These are phyloP conservation scores for Halictus rubicundus DNA, from an alignment of 1,140 invertebrate species.

Conservation along the genomic window DNA sequence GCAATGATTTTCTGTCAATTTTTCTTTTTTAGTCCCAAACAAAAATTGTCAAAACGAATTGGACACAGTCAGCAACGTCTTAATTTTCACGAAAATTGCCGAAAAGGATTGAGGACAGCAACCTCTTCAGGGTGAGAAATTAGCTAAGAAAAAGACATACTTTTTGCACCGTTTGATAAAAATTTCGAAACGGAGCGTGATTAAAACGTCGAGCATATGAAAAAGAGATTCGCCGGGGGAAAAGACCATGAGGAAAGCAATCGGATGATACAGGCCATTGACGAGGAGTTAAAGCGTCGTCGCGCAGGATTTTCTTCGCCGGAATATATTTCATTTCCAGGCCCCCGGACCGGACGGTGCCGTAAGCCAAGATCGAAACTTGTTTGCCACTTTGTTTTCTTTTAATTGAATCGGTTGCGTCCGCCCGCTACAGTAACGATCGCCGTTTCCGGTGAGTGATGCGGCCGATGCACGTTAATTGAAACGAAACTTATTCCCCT, in stretches of 20 bases:
- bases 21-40: too few species aligned
- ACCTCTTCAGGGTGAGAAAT: too few species aligned
- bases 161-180: too few species aligned
- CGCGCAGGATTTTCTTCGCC: background rate
- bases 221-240: too few species aligned
- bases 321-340: constrained; percentile 22
- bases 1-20: too few species aligned
- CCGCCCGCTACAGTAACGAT: constrained; percentile 41
- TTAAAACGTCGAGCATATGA: too few species aligned
- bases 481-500: constrained; percentile 30
- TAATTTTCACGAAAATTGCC: too few species aligned
- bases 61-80: too few species aligned
- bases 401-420: constrained; percentile 49
- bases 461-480: constrained; percentile 42
- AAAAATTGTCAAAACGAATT: too few species aligned
- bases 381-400: constrained; percentile 54
- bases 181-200: too few species aligned
- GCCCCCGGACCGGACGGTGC: background rate
- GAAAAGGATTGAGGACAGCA: too few species aligned
- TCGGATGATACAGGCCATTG: constrained; percentile 2
- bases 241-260: background rate
- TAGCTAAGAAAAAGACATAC: too few species aligned
- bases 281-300: constrained; percentile 1
- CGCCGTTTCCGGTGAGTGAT: constrained; percentile 46
- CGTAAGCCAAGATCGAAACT: constrained; percentile 46